These are phyloP conservation scores for Erpornis zantholeuca DNA, from an alignment of 2,113 vertebrate genomes.

Conservation along the genomic window DNA sequence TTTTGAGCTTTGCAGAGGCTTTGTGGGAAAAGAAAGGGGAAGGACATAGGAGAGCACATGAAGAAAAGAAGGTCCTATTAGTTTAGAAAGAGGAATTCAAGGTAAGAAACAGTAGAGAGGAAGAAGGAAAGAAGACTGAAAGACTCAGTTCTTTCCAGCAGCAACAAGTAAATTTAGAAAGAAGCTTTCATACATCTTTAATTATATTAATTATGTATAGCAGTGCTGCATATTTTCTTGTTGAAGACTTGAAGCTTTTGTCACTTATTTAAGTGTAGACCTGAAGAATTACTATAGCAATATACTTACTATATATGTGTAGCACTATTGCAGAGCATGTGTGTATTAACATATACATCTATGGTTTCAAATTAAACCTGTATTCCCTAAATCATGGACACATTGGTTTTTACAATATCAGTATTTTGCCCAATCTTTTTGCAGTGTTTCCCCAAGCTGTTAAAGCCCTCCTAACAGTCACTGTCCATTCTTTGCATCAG, in stretches of 20 bases:
- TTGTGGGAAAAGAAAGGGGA: neutral
- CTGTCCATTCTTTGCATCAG: neutral
- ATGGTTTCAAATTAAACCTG: neutral
- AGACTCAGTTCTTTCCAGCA: neutral
- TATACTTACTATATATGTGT: fast-evolving
- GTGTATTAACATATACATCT: neutral
- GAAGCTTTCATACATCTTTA: neutral
- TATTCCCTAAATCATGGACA: neutral
- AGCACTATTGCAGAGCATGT: neutral
- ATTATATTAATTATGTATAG: neutral
- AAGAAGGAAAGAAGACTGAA: neutral
- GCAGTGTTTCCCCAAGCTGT: neutral
- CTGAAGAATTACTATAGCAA: neutral
- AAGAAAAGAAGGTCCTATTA: neutral
- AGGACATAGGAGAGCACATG: neutral
- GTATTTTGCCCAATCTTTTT: neutral
- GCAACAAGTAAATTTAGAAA: neutral
- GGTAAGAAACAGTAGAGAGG: neutral
- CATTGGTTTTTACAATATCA: neutral
- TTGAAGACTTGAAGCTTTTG: neutral
- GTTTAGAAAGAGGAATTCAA: neutral
- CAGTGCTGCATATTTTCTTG: neutral
- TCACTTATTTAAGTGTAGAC: neutral
- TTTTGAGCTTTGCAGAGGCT: neutral
- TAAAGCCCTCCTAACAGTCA: neutral